These are phyloP conservation scores for Cyclura pinguis DNA, from an alignment of 2,797 vertebrate genomes.

Conservation along the genomic window DNA sequence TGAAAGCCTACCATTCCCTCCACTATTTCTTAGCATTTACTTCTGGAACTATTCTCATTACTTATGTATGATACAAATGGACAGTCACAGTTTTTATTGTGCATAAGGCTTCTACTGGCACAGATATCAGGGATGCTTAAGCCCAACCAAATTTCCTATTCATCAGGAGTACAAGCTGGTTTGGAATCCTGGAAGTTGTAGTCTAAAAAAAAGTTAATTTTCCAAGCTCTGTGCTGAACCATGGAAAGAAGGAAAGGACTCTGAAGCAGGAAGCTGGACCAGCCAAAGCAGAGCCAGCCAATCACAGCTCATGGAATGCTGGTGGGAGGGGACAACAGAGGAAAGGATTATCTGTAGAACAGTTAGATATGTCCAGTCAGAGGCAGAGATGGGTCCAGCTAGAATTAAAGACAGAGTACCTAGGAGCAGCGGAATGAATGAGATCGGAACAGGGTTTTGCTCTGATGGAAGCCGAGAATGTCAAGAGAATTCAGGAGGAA, in stretches of 20 bases:
- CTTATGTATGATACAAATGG: not conserved
- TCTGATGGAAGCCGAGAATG: not conserved
- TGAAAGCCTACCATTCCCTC: not conserved
- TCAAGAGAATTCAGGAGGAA: not conserved
- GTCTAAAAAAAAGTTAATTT: too few species aligned
- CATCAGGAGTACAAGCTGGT: not conserved
- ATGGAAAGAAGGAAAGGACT: not conserved
- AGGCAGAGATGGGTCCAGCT: too few species aligned
- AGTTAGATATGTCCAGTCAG: too few species aligned
- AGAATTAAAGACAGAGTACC: too few species aligned
- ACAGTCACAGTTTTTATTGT: not conserved
- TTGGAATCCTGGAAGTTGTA: too few species aligned
- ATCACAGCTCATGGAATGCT: too few species aligned
- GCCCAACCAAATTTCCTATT: not conserved
- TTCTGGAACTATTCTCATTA: not conserved
- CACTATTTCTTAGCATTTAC: not conserved
- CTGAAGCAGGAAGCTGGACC: not conserved
- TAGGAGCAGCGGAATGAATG: not conserved
- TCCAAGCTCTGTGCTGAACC: not conserved
- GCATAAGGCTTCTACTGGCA: not conserved
- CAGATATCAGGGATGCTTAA: not conserved
- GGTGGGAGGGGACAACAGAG: not conserved
- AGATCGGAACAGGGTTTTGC: too few species aligned
- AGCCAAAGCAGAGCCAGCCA: too few species aligned
- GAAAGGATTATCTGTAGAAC: too few species aligned